Base-by-base conservation (phyloP, 2,888 invertebrate species). In the Luffia ferchaultella region DNA sequence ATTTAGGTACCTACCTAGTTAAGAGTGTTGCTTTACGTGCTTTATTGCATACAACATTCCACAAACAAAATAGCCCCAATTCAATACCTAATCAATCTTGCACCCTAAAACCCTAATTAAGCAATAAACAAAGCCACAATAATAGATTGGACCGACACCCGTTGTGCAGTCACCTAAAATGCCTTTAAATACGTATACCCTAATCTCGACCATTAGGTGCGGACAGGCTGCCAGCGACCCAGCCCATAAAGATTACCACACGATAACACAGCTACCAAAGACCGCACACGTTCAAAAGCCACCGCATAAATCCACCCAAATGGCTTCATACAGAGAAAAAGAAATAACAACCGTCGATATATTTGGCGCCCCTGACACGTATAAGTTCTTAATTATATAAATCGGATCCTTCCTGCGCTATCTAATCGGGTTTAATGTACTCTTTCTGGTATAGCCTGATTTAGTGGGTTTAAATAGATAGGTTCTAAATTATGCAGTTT, bases 61-160 rank as follows among this genome's bases (percentile, higher is more conserved):
- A n/a, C n/a, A n/a, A n/a, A n/a, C n/a, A n/a, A n/a, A n/a, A n/a
- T n/a, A n/a, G n/a, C n/a, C n/a, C n/a, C n/a, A n/a, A n/a, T n/a
- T n/a, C n/a, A n/a, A n/a, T n/a, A n/a, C n/a, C n/a, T n/a, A n/a
- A n/a, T n/a, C n/a, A n/a, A n/a, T n/a, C n/a, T n/a, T n/a, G n/a
- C n/a, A n/a, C n/a, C n/a, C n/a, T n/a, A 80, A 82, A 78, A 79
- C 77, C 67, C 80, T 82, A 83, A 83, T 83, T 82, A 83, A 83
- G 80, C 80, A 72, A 83, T 83, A 82, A 52, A 82, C 82, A 78
- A 76, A 79, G 67, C 82, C 74, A 76, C 78, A 78, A 76, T 80
- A 78, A 82, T n/a, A 46, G 49, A 47, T 47, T n/a, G n/a, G n/a
- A n/a, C n/a, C n/a, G n/a, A n/a, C n/a, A n/a, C n/a, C n/a, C n/a